These are phyloP conservation scores for Amphipyra berbera DNA, from an alignment of 2,888 invertebrate genomes.

Conservation along the genomic window DNA sequence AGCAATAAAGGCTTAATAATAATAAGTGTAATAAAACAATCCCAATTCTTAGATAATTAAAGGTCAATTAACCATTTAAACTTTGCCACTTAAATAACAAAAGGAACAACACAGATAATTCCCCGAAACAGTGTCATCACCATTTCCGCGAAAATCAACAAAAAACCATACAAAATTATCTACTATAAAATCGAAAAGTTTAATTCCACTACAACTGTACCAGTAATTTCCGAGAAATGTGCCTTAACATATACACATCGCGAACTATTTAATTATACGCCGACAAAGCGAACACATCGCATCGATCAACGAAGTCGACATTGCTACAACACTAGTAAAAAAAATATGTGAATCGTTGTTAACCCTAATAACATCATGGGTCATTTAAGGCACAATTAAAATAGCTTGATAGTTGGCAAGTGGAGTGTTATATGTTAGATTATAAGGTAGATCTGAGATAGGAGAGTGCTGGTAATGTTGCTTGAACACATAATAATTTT, in stretches of 20 bases:
- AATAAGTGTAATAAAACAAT: too few relatives aligned
- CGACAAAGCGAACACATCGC: constrained; percentile 76
- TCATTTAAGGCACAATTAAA: constrained; percentile 68
- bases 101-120: constrained; percentile 13
- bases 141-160: constrained; percentile 30
- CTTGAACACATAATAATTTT: constrained; percentile 41
- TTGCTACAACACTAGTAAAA: constrained; percentile 56
- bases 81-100: not conserved
- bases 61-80: too few relatives aligned
- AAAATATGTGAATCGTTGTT: constrained; percentile 59
- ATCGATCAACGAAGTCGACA: constrained; percentile 72
- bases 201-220: constrained; percentile 42
- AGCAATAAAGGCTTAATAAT: too few relatives aligned
- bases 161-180: constrained; percentile 39
- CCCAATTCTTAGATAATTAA: too few relatives aligned
- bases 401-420: constrained; percentile 56
- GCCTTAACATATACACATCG: constrained; percentile 42
- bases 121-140: constrained; percentile 17
- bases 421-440: constrained; percentile 57
- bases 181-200: constrained; percentile 35
- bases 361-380: constrained; percentile 67
- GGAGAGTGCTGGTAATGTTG: constrained; percentile 31
- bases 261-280: constrained; percentile 76
- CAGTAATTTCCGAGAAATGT: constrained; percentile 44
- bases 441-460: constrained; percentile 51